Conservation (phyloP, 64 coral and sea anemone species). For the Dendronephthya gigantea region DNA sequence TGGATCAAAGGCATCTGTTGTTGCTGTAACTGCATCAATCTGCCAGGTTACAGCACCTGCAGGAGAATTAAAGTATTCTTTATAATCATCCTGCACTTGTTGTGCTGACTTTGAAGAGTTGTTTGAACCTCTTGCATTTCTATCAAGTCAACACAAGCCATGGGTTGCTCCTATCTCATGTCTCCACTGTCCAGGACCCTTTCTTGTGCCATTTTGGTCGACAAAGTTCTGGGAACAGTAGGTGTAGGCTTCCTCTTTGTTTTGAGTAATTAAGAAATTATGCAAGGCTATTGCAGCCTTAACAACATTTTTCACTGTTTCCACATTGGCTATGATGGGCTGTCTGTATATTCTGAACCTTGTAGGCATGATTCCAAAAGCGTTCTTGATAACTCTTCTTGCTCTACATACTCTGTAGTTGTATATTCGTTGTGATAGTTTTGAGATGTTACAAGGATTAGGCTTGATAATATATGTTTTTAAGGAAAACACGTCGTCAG, state of each 20-base stretch:
- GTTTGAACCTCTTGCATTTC: neutral
- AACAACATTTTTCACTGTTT: neutral
- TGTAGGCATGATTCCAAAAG: neutral
- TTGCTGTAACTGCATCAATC: neutral
- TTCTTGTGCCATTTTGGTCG: neutral
- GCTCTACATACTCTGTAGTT: neutral
- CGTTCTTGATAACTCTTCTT: constrained; percentile 1
- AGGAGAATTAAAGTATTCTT: neutral
- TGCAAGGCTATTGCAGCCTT: neutral
- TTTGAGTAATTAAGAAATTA: neutral
- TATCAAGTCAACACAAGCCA: neutral
- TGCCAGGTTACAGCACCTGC: neutral
- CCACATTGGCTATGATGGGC: neutral
- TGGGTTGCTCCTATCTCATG: neutral
- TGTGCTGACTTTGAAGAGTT: neutral
- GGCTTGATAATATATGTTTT: constrained; percentile 4
- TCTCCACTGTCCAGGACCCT: neutral
- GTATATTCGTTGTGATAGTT: neutral
- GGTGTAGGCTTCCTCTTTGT: neutral
- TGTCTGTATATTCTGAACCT: neutral
- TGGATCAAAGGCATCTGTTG: neutral
- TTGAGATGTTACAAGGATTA: neutral
- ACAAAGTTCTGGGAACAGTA: neutral
- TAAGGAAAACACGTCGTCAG: neutral
- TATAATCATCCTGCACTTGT: neutral